A percentile compares a stretch with the other conserved stretches of the same genome.
These are phyloP conservation scores for Diadema setosum DNA, from an alignment of 35 echinoderm and acorn worm species.

Conservation along the genomic window DNA sequence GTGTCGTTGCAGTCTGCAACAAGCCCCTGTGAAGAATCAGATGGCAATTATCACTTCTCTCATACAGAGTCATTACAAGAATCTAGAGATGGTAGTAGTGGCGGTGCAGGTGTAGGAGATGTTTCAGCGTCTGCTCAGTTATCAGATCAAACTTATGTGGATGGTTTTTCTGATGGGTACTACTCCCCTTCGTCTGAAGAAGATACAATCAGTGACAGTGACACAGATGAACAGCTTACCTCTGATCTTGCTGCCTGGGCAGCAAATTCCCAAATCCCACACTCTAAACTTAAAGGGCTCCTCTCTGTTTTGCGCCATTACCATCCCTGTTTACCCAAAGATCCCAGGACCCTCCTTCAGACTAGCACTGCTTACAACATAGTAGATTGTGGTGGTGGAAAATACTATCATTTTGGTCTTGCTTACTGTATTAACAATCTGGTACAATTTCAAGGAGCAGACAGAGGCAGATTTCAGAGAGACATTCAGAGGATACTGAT, in stretches of 20 bases:
- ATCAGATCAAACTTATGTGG: neutral
- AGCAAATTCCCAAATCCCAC: neutral
- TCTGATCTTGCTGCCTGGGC: neutral
- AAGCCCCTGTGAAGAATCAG: too few species aligned
- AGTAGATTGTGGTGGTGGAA: neutral
- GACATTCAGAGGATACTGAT: neutral
- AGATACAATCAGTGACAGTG: neutral
- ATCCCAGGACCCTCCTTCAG: slow-evolving; percentile 22
- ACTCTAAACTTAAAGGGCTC: neutral
- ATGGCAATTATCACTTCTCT: too few species aligned
- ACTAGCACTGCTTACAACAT: neutral
- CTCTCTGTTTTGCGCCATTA: neutral
- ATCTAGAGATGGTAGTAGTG: neutral
- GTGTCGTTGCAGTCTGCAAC: too few species aligned
- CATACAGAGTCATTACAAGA: neutral
- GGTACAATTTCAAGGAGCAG: neutral
- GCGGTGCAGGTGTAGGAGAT: neutral
- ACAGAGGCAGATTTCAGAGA: neutral
- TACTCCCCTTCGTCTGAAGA: neutral
- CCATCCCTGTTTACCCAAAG: slow-evolving; percentile 42
- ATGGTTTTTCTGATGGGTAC: neutral
- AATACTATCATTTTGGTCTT: slow-evolving; percentile 60
- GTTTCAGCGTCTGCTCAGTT: neutral
- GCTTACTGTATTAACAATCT: neutral
- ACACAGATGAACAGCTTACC: neutral